Conservation (phyloP, 2,113 vertebrate species). For the Pseudonaja textilis region DNA sequence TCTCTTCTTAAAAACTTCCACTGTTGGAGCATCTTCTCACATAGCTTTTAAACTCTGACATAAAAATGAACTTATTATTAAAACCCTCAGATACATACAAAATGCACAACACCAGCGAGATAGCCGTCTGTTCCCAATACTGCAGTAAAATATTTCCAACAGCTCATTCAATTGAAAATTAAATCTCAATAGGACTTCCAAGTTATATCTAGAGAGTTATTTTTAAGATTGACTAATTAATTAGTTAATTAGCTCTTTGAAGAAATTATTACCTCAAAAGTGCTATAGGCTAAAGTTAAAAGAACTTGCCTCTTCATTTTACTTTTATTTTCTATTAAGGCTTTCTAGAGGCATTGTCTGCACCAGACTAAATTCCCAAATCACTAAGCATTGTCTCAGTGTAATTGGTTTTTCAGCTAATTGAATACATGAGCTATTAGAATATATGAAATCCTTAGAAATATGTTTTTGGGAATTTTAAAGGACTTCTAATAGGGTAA, state of each 20-base stretch:
- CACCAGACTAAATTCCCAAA: slow-evolving; percentile 12
- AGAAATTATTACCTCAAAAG: slow-evolving; percentile 18
- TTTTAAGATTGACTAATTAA: slow-evolving; percentile 46
- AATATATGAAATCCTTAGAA: slow-evolving; percentile 4
- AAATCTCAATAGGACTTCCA: slow-evolving; percentile 13
- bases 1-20: background rate
- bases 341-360: background rate
- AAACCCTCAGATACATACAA: background rate
- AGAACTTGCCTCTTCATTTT: background rate
- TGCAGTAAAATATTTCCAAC: slow-evolving; percentile 2
- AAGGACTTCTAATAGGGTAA: background rate
- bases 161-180: slow-evolving; percentile 9
- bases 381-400: background rate
- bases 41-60: background rate
- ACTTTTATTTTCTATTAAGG: background rate
- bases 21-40: background rate
- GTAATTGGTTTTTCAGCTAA: slow-evolving; percentile 3
- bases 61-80: background rate
- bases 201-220: slow-evolving; percentile 41
- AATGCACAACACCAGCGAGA: background rate
- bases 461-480: background rate
- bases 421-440: background rate
- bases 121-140: background rate
- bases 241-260: slow-evolving; percentile 44
- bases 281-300: slow-evolving; percentile 13